phyloP scores from a whole-genome alignment of 2,113 vertebrate species.

The Epinephelus fuscoguttatus region DNA sequence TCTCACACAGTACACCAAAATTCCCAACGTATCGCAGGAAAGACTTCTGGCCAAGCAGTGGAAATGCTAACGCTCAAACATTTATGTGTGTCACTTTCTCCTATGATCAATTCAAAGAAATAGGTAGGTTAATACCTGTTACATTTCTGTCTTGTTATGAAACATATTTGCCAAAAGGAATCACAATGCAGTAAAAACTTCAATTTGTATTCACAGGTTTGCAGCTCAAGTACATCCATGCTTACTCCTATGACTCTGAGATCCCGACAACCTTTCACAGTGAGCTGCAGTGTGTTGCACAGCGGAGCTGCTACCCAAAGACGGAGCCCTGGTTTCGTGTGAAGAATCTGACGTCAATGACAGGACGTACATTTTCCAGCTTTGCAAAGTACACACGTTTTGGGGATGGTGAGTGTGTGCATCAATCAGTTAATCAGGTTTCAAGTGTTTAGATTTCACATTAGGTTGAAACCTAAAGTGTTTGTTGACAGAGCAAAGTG shows the following conservation, averaged over 20 bases:
- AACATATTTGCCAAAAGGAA: background rate
- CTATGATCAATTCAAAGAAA: slow-evolving; percentile 53
- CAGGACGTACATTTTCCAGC: slow-evolving; percentile 38
- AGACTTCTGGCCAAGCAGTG: slow-evolving; percentile 68
- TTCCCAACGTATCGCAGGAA: slow-evolving; percentile 15
- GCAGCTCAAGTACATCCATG: slow-evolving; percentile 73
- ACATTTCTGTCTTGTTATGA: background rate
- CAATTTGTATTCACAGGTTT: slow-evolving; percentile 45
- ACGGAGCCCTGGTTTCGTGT: slow-evolving; percentile 23
- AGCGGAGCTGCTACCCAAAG: slow-evolving; percentile 49
- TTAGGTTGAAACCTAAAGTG: background rate
- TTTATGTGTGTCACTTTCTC: slow-evolving; percentile 71
- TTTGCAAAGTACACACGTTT: slow-evolving; percentile 70
- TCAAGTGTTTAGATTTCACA: background rate
- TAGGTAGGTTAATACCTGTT: slow-evolving; percentile 52
- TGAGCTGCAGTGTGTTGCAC: slow-evolving; percentile 60
- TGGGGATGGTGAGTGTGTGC: slow-evolving; percentile 59
- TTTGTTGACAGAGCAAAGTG: background rate
- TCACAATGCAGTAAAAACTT: background rate
- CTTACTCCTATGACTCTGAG: slow-evolving; percentile 49
- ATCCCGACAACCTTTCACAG: slow-evolving; percentile 41
- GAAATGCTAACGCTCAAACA: slow-evolving; percentile 55
- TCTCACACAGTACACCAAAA: slow-evolving; percentile 74
- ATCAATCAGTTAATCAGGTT: background rate
- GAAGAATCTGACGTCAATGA: slow-evolving; percentile 3